A percentile compares a stretch with the other conserved stretches of the same genome.
Evolutionary conservation across 2,888 invertebrate species (phyloP).

Genomic region (Cosmorhoe ocellata): DNA sequence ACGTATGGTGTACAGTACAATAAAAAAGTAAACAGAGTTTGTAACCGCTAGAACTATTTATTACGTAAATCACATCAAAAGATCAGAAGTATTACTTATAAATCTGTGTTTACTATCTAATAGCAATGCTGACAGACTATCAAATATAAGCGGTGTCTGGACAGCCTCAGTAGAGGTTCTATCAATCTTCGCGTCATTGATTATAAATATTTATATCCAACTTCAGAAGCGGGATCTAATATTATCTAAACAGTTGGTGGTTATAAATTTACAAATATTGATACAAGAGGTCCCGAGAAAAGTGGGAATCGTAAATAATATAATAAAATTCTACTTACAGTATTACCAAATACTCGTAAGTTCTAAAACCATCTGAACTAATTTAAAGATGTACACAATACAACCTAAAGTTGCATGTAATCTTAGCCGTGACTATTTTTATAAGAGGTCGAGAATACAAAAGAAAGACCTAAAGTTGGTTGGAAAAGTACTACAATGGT

Average conservation of each 20-base stretch:
- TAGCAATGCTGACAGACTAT: neutral
- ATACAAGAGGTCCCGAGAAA: neutral
- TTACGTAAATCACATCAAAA: too few species aligned
- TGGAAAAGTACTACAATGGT: constrained; percentile 44
- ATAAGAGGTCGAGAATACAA: constrained; percentile 39
- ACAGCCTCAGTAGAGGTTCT: constrained; percentile 1
- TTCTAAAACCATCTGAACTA: constrained; percentile 1
- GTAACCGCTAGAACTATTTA: too few species aligned
- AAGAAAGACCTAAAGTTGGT: constrained; percentile 39
- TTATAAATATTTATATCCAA: constrained; percentile 11
- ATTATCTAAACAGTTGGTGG: constrained; percentile 1
- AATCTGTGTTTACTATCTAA: neutral
- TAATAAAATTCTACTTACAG: too few species aligned
- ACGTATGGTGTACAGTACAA: too few species aligned
- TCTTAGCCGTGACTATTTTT: constrained; percentile 34
- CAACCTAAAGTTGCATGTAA: constrained; percentile 6
- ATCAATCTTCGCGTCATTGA: constrained; percentile 8
- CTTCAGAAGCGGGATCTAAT: constrained; percentile 3
- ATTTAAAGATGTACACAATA: neutral
- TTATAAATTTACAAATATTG: constrained; percentile 5
- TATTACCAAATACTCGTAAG: too few species aligned
- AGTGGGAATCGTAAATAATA: too few species aligned
- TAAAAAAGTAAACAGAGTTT: too few species aligned
- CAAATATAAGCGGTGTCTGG: neutral
- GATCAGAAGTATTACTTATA: too few species aligned